These are phyloP conservation scores for Bovichtus diacanthus DNA, from an alignment of 2,797 vertebrate genomes.

Conservation along the genomic window DNA sequence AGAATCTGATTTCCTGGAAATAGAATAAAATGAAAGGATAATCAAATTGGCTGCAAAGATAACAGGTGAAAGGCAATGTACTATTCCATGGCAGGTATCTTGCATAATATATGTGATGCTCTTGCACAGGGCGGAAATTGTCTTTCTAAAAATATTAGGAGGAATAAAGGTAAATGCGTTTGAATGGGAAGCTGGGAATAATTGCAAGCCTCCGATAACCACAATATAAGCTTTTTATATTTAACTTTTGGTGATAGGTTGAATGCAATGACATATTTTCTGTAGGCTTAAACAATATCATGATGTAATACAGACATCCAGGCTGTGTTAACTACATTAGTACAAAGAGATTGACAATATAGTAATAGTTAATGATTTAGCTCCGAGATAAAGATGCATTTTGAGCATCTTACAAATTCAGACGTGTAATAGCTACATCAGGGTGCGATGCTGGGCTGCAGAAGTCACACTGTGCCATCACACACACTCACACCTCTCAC, in stretches of 20 bases:
- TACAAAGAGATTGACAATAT: background rate
- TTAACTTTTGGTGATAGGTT: constrained; percentile 2
- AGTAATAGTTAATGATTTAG: background rate
- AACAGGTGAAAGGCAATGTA: constrained; percentile 60
- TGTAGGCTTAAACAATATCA: background rate
- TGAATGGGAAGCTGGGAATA: constrained; percentile 41
- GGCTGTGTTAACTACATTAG: background rate
- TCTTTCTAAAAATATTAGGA: constrained; percentile 75
- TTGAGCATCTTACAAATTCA: background rate
- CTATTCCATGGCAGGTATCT: constrained; percentile 41
- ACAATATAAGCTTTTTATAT: background rate
- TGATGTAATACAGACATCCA: background rate
- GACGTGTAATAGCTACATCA: background rate
- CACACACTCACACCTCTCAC: constrained; percentile 3
- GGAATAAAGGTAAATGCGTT: constrained; percentile 63
- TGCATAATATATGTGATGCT: constrained; percentile 74
- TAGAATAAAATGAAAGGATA: constrained; percentile 46
- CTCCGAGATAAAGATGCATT: background rate
- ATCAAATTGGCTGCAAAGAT: constrained; percentile 48
- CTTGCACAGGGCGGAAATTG: constrained; percentile 66
- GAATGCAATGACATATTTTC: background rate
- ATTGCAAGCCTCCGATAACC: constrained; percentile 25
- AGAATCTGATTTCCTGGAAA: constrained; percentile 38
- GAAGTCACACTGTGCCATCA: constrained; percentile 6
- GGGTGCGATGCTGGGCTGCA: background rate